Conservation (phyloP, 1,140 invertebrate genomes). For the Probaryconus sp. region DNA sequence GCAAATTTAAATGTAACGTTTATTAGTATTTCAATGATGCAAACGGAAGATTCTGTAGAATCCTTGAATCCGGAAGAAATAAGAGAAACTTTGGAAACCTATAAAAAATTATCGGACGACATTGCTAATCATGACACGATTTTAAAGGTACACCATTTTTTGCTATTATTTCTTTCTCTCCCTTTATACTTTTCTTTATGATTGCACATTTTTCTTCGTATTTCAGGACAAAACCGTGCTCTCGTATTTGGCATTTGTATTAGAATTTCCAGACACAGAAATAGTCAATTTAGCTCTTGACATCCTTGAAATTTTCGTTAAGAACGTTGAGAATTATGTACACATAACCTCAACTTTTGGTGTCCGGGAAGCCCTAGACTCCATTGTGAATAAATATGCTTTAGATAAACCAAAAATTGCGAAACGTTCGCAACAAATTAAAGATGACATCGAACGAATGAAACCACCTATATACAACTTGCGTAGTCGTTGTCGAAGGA, state of each 20-base stretch:
- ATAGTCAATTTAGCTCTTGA: slow-evolving; percentile 72
- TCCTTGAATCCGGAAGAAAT: slow-evolving; percentile 71
- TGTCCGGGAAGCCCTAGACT: slow-evolving; percentile 74
- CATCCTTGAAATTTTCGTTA: slow-evolving; percentile 74
- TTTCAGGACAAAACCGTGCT: slow-evolving; percentile 76
- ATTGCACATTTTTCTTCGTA: slow-evolving; percentile 19
- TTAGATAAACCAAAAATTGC: slow-evolving; percentile 70
- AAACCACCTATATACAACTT: slow-evolving; percentile 77
- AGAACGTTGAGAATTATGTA: slow-evolving; percentile 76
- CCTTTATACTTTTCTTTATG: slow-evolving; percentile 15
- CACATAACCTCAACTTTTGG: slow-evolving; percentile 78
- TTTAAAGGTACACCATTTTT: slow-evolving; percentile 70
- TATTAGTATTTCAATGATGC: slow-evolving; percentile 62
- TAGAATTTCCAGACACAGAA: slow-evolving; percentile 73
- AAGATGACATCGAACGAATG: slow-evolving; percentile 75
- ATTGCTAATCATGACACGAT: slow-evolving; percentile 76
- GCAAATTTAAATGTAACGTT: slow-evolving; percentile 64
- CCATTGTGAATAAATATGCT: slow-evolving; percentile 72
- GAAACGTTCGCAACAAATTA: slow-evolving; percentile 70
- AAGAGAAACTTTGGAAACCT: slow-evolving; percentile 72
- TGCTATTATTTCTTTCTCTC: not conserved
- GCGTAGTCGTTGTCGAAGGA: slow-evolving; percentile 73
- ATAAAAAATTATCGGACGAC: slow-evolving; percentile 74
- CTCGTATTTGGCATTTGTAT: slow-evolving; percentile 74
- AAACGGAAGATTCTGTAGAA: slow-evolving; percentile 72